These are phyloP conservation scores for Hippocampus barbouri DNA, from an alignment of 2,113 vertebrate genomes.

Conservation along the genomic window DNA sequence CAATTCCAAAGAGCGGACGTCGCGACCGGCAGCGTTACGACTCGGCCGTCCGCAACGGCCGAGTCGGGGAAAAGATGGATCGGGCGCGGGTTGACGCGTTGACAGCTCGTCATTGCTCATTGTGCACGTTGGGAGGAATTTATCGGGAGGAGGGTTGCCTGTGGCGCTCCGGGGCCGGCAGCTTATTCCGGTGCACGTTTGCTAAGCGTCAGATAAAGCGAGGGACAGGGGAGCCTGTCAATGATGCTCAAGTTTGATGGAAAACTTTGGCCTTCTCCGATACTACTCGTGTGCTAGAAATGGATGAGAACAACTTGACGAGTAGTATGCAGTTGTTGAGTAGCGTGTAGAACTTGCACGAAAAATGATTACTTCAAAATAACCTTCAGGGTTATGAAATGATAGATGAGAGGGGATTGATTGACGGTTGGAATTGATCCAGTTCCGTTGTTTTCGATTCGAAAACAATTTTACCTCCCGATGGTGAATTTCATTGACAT, in stretches of 20 bases:
- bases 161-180: not conserved
- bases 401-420: too few relatives aligned
- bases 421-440: too few relatives aligned
- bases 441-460: too few relatives aligned
- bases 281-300: not conserved
- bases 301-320: not conserved
- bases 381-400: too few relatives aligned
- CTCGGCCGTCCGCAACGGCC: conserved; percentile 44
- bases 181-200: conserved; percentile 6
- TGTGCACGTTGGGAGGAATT: not conserved
- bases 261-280: not conserved
- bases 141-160: not conserved
- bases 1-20: conserved; percentile 44
- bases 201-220: not conserved
- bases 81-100: conserved; percentile 18
- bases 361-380: not conserved
- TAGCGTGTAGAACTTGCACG: not conserved
- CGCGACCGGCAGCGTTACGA: conserved; percentile 39
- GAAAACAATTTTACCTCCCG: too few relatives aligned
- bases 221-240: not conserved
- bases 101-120: conserved; percentile 21
- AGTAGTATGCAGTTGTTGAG: not conserved
- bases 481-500: too few relatives aligned
- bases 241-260: not conserved
- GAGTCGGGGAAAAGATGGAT: conserved; percentile 49